phyloP scores from a whole-genome alignment of 2,888 invertebrate genomes.

The Drosophila neonasuta region DNA sequence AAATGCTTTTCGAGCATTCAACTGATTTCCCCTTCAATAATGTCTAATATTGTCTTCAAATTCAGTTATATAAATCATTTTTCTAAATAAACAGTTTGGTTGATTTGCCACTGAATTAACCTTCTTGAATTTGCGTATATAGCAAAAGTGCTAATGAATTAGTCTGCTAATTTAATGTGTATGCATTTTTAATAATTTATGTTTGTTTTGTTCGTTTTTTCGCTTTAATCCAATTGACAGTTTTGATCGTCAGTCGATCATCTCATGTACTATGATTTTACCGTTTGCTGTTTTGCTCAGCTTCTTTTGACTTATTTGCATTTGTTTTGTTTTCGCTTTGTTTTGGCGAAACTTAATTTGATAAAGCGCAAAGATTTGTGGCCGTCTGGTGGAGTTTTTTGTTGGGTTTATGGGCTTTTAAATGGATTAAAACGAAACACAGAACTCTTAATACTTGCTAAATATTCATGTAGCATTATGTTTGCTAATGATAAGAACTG shows the following conservation, averaged over 20 bases:
- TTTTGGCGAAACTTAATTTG: not conserved
- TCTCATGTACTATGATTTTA: constrained; percentile 26
- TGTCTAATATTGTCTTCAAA: not conserved
- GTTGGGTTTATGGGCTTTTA: constrained; percentile 3
- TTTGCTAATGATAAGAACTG: constrained; percentile 34
- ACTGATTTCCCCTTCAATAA: not conserved
- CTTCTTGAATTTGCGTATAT: constrained; percentile 21
- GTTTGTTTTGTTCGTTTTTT: constrained; percentile 9
- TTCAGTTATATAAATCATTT: not conserved
- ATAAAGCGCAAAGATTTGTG: constrained; percentile 24
- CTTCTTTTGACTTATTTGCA: constrained; percentile 17
- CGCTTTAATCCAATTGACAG: constrained; percentile 43
- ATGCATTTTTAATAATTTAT: constrained; percentile 41
- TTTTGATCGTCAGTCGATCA: constrained; percentile 26
- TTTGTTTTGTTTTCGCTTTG: constrained; percentile 3
- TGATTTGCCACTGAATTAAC: not conserved
- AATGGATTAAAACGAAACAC: not conserved
- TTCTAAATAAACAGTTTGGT: not conserved
- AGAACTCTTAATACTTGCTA: constrained; percentile 2
- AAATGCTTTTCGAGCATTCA: too few relatives aligned
- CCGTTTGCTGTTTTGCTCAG: constrained; percentile 23
- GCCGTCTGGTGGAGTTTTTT: not conserved
- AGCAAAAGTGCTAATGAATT: constrained; percentile 45
- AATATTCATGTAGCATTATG: constrained; percentile 13
- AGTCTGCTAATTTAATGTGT: constrained; percentile 34